A percentile compares a stretch with the other conserved stretches of the same genome.
Conservation (phyloP, 2,797 vertebrate species). For the Propithecus perrieri region DNA sequence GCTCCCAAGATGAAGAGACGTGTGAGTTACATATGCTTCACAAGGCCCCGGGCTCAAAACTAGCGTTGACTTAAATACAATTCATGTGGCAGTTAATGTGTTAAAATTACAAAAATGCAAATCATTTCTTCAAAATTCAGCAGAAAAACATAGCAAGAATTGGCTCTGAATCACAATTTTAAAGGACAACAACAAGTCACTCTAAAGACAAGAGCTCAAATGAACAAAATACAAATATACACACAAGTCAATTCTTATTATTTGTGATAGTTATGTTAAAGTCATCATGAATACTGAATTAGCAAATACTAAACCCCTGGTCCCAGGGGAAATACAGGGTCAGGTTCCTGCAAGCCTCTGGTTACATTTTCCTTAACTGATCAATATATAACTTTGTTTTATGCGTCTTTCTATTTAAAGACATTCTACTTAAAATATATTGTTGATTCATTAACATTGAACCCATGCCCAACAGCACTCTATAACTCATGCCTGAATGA, state of each 20-base stretch:
- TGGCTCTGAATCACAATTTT: constrained; percentile 16
- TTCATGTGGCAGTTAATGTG: too few species aligned
- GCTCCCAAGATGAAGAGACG: too few species aligned
- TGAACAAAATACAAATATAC: background rate
- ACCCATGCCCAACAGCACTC: background rate
- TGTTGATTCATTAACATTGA: background rate
- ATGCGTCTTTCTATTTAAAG: background rate
- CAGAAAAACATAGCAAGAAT: background rate
- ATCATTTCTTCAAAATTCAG: constrained; percentile 29
- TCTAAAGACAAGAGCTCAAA: background rate
- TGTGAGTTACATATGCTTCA: too few species aligned
- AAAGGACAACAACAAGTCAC: background rate
- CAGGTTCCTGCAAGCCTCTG: background rate
- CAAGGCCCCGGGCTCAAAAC: too few species aligned
- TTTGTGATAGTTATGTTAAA: background rate
- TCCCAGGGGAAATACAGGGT: background rate
- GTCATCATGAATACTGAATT: background rate
- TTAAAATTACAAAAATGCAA: background rate
- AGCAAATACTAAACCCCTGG: background rate
- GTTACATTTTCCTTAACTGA: background rate
- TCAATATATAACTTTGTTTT: background rate
- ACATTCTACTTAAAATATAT: background rate
- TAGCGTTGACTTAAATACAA: too few species aligned
- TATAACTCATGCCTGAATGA: background rate
- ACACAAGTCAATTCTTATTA: background rate